Conservation (phyloP, 2,888 invertebrate species). For the Acrobasis repandana region DNA sequence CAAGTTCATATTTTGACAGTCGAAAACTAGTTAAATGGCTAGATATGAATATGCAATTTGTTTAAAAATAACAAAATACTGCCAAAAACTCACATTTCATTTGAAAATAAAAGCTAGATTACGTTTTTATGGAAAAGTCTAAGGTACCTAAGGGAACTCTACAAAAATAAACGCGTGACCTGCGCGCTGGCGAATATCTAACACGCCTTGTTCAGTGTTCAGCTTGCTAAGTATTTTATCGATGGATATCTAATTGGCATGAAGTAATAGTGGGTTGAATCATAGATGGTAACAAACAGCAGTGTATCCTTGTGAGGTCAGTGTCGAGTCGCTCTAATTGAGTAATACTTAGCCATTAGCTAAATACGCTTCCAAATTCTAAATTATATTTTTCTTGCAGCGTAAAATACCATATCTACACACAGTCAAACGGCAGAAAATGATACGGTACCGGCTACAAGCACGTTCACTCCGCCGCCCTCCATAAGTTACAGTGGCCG, state of each 20-base stretch:
- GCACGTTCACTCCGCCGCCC: background rate
- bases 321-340: background rate
- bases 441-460: too few species aligned
- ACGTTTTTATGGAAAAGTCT: too few species aligned
- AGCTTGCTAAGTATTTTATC: background rate
- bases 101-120: too few species aligned
- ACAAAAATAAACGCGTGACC: background rate
- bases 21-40: too few species aligned
- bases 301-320: slow-evolving; percentile 1
- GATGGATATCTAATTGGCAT: background rate
- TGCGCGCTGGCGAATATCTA: background rate
- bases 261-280: slow-evolving; percentile 7
- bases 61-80: too few species aligned
- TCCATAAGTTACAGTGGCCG: background rate
- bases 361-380: background rate
- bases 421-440: too few species aligned
- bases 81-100: too few species aligned
- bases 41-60: too few species aligned
- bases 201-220: background rate
- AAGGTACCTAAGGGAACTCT: too few species aligned
- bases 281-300: slow-evolving; percentile 1
- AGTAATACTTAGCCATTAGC: background rate
- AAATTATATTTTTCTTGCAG: background rate
- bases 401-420: background rate
- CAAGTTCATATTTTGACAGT: too few species aligned